phyloP scores from a whole-genome alignment of 2,888 invertebrate genomes.

The Limnephilus lunatus region DNA sequence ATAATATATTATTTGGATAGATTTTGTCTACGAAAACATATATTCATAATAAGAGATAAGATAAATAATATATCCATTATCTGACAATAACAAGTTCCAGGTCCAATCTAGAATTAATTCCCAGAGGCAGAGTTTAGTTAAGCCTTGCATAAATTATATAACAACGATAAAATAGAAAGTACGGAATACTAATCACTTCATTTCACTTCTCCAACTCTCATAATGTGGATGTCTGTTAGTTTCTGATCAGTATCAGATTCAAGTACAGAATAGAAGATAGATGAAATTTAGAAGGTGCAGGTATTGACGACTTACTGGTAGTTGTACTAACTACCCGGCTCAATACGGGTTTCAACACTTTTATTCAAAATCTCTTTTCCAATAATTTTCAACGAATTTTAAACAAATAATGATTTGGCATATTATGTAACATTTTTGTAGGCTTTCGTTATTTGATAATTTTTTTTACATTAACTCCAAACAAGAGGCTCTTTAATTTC shows the following conservation, averaged over 20 bases:
- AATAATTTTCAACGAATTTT: no score
- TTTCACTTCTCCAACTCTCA: slow-evolving; percentile 2
- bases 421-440: no score
- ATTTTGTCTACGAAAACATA: background rate
- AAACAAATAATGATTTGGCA: no score
- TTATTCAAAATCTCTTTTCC: no score
- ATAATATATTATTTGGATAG: background rate
- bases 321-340: no score
- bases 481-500: no score
- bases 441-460: no score
- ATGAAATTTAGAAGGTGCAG: background rate
- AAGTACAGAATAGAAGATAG: background rate
- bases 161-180: background rate
- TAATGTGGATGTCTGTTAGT: background rate
- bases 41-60: background rate
- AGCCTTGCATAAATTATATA: background rate
- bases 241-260: background rate
- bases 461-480: no score
- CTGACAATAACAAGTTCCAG: background rate
- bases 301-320: background rate
- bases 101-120: background rate
- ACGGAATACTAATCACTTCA: background rate
- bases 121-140: background rate
- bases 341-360: no score
- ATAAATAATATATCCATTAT: background rate